Percentiles rank a stretch among this genome's conserved stretches.
These are phyloP conservation scores for Manduca sexta DNA, from an alignment of 1,140 invertebrate genomes.

Conservation along the genomic window DNA sequence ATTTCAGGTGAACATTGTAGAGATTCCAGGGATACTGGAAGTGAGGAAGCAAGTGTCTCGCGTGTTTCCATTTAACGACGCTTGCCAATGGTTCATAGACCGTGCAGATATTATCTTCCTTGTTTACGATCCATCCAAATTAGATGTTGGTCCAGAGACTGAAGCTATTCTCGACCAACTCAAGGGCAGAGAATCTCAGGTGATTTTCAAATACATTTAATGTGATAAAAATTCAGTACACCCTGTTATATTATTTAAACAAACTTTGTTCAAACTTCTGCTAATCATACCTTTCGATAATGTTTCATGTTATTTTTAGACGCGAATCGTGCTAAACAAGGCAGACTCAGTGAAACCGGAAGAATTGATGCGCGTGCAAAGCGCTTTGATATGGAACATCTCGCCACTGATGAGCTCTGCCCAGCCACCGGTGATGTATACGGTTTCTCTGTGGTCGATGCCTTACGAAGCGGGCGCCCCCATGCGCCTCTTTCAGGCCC, in stretches of 20 bases:
- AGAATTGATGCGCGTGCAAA: conserved; percentile 93
- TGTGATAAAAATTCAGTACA: no score
- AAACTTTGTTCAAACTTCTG: no score
- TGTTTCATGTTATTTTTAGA: conserved; percentile 66
- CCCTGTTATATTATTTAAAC: no score
- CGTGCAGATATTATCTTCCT: conserved; percentile 95
- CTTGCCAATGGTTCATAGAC: conserved; percentile 97
- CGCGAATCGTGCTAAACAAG: conserved; percentile 94
- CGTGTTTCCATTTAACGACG: conserved; percentile 95
- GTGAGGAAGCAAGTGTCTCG: conserved; percentile 94
- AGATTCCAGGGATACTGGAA: conserved; percentile 96
- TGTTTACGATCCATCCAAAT: conserved; percentile 95
- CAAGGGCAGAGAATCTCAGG: conserved; percentile 93
- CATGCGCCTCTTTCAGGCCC: conserved; percentile 83
- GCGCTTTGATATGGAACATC: conserved; percentile 96
- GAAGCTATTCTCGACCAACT: conserved; percentile 94
- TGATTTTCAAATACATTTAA: conserved; percentile 29
- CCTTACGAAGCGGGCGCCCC: conserved; percentile 88
- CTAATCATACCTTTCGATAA: no score
- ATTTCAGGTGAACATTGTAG: conserved; percentile 92
- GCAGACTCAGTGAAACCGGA: conserved; percentile 94
- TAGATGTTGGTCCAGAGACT: conserved; percentile 95
- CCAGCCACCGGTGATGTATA: conserved; percentile 96
- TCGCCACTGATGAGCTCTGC: conserved; percentile 94
- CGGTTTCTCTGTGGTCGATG: conserved; percentile 91